Base-by-base conservation (phyloP, 2,113 vertebrate species). In the Microcebus tavaratra region DNA sequence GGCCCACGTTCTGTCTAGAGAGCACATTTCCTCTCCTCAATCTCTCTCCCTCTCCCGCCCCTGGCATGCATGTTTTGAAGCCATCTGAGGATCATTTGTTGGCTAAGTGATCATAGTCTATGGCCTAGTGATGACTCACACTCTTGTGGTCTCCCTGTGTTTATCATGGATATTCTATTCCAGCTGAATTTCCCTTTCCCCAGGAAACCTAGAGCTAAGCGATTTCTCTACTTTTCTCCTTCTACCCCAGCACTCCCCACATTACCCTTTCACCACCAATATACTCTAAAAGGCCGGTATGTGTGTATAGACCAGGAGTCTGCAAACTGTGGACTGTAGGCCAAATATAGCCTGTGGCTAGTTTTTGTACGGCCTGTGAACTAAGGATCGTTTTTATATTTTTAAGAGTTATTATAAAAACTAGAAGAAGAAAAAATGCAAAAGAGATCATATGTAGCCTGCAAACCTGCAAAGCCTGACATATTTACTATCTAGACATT, bases 181-280 rank as follows among this genome's bases (percentile, higher is more conserved):
- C 95, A 98, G 91, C 94, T 97, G 98, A 94, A 79, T 61, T 96
- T 94, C 94, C 93, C 93, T 95, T 82, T 95, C 82, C 90, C 79
- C 45, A 86, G 75, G 67, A 96, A 88, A 59, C 31, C 68, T 70
- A 92, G n/a, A 92, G 67, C 84, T 91, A 94, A 89, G 75, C 20
- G 1, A 91, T 63, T 93, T 94, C 93, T 94, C 80, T 72, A 73
- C 67, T 78, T 93, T 82, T 59, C 50, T 81, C 36, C 80, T 91
- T 93, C 82, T 21, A 14, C 21, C n/a, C 13, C 50, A 89, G 59
- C 57, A 76, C 20, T 31, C 59, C 55, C 86, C 76, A 92, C 36
- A 80, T n/a, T 45, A 92, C 34, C 67, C 70, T 79, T 95, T 94
- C 42, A 86, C 91, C 39, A 75, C 65, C 21, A 48, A 31, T 12